These are phyloP conservation scores for Sinocyclocheilus anophthalmus DNA, from an alignment of 2,113 vertebrate species.

Conservation along the genomic window DNA sequence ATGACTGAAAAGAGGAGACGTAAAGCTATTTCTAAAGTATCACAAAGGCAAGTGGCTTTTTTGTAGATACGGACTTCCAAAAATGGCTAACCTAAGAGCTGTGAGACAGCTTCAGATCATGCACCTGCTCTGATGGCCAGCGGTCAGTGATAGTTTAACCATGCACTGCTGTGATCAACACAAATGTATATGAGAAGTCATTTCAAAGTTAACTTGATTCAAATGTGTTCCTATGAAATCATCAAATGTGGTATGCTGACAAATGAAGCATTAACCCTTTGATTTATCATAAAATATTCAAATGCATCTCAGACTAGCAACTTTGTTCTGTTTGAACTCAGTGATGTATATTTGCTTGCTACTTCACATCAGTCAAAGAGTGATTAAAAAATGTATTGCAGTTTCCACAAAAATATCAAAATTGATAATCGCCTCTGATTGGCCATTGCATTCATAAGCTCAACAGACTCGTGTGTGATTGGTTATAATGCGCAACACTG, in stretches of 20 bases:
- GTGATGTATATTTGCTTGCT: too few relatives aligned
- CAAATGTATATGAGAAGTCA: background rate
- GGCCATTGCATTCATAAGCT: too few relatives aligned
- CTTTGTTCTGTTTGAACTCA: background rate
- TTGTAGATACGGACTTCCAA: conserved; percentile 29
- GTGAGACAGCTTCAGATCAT: background rate
- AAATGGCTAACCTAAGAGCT: conserved; percentile 27
- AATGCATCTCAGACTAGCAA: background rate
- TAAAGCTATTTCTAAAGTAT: conserved; percentile 45
- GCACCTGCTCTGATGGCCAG: background rate
- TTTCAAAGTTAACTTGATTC: background rate
- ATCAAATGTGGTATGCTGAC: background rate
- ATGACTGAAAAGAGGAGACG: conserved; percentile 41
- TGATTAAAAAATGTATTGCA: too few relatives aligned
- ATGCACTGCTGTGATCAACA: background rate
- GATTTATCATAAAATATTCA: background rate
- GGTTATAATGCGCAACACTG: too few relatives aligned
- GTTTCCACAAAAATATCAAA: too few relatives aligned
- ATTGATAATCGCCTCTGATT: too few relatives aligned
- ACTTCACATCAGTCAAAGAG: too few relatives aligned
- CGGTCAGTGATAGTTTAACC: background rate
- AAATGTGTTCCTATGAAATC: background rate
- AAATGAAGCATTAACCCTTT: background rate
- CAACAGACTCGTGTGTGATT: too few relatives aligned
- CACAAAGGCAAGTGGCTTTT: conserved; percentile 10